A percentile compares a stretch with the other conserved stretches of the same genome.
phyloP scores from a whole-genome alignment of 64 coral and sea anemone genomes.

The Anthopleura sola region DNA sequence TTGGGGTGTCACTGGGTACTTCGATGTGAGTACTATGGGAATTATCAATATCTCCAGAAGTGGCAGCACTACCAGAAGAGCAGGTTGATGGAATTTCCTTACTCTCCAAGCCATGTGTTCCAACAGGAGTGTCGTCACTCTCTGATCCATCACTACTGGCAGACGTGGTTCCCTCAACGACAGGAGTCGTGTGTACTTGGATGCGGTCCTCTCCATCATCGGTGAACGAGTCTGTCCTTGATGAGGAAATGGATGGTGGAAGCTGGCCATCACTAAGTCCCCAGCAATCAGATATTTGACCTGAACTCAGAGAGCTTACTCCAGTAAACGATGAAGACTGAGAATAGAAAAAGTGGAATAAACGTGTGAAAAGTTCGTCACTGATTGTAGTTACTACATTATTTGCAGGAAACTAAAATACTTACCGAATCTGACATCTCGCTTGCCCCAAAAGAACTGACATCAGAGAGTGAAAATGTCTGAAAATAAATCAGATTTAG shows the following conservation, averaged over 20 bases:
- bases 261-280: constrained; percentile 5
- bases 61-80: neutral
- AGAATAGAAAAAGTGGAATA: neutral
- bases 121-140: neutral
- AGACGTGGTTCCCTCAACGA: neutral
- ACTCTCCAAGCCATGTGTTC: neutral
- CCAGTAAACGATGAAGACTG: neutral
- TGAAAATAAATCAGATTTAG: neutral
- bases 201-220: neutral
- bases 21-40: neutral
- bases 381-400: neutral
- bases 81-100: neutral
- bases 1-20: neutral
- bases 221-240: neutral
- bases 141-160: neutral
- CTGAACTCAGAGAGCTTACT: neutral
- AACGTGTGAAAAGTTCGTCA: neutral
- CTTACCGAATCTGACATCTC: neutral
- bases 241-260: neutral
- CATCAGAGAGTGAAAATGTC: neutral
- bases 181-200: neutral
- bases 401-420: neutral
- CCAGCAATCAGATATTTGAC: neutral
- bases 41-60: neutral
- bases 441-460: neutral